Evolutionary conservation across 2,888 invertebrate genomes (phyloP), one percentile per base, ranked within the genome.

Genomic region (Pelosia muscerda): DNA sequence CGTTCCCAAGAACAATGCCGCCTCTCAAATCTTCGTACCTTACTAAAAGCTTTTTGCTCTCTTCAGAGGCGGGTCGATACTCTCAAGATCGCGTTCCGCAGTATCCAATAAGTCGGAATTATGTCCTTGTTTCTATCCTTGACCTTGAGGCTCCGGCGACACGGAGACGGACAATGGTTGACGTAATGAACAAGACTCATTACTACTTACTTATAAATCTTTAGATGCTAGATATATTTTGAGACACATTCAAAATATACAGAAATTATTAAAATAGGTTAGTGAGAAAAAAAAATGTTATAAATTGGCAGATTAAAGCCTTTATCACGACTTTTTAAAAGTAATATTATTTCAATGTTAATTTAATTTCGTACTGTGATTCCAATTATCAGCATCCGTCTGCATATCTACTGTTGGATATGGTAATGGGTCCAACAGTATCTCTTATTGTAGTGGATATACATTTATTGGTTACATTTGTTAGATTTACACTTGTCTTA

Each of bases 121-220:
- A n/a, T n/a, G 71, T 79, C 78, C 78, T 79, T 72, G 66, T 42
- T 49, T 34, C 13, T 10, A 70, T 79, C 80, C 80, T 76, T 76
- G 76, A 71, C 78, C 79, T 77, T 64, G 69, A 65, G 54, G 64
- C 62, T 70, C 55, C 38, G 75, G 66, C 69, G 67, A 62, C 70
- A 71, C 23, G 63, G 71, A 69, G 72, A 59, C 80, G 69, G 58
- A 59, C 57, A 63, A 58, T 61, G 68, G 60, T 65, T 71, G 74
- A 79, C 77, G 72, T 72, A 57, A 69, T 42, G 22, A 68, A 68
- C 64, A 26, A 63, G 62, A 56, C 61, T 23, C 23, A 13, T n/a
- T 1, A 13, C 28, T 28, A 19, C 53, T 10, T 38, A 15, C 15
- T 15, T 38, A 28, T 15, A 4, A 4, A 2, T 38, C 13, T 38